These are phyloP conservation scores for Siderastrea radians DNA, from an alignment of 92 coral and sea anemone species.

Conservation along the genomic window DNA sequence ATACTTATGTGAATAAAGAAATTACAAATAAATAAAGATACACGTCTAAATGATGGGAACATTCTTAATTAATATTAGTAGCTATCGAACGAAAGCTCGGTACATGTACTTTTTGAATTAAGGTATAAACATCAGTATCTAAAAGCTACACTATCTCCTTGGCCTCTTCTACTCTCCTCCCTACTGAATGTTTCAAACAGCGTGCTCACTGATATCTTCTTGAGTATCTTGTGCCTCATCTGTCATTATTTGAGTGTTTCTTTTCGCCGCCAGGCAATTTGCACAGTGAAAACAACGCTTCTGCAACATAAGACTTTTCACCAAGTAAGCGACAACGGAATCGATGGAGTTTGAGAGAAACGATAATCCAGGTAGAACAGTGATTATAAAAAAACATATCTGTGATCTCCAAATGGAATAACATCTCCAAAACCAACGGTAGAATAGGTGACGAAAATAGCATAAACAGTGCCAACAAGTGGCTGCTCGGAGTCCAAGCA, in stretches of 20 bases:
- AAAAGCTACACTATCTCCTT: no score
- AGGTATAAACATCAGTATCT: no score
- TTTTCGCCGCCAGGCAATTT: neutral
- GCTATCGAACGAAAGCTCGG: no score
- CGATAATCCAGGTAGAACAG: constrained; percentile 42
- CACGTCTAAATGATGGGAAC: no score
- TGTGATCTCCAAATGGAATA: constrained; percentile 33
- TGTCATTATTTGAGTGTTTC: neutral
- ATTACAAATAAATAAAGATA: no score
- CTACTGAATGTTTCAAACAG: neutral
- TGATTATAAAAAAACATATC: constrained; percentile 24
- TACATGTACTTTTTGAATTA: no score
- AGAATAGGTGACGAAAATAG: constrained; percentile 52
- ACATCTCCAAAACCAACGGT: constrained; percentile 66
- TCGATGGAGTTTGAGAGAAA: constrained; percentile 53
- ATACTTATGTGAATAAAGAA: no score
- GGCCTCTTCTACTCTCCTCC: no score
- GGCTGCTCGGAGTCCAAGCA: neutral
- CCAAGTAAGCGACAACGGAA: constrained; percentile 39
- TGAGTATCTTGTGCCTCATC: neutral
- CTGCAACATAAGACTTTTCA: neutral
- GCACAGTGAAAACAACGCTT: neutral
- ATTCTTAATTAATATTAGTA: no score
- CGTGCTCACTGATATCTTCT: neutral
- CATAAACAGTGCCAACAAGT: constrained; percentile 17